phyloP scores from a whole-genome alignment of 2,113 vertebrate species.

The Argyrosomus japonicus region DNA sequence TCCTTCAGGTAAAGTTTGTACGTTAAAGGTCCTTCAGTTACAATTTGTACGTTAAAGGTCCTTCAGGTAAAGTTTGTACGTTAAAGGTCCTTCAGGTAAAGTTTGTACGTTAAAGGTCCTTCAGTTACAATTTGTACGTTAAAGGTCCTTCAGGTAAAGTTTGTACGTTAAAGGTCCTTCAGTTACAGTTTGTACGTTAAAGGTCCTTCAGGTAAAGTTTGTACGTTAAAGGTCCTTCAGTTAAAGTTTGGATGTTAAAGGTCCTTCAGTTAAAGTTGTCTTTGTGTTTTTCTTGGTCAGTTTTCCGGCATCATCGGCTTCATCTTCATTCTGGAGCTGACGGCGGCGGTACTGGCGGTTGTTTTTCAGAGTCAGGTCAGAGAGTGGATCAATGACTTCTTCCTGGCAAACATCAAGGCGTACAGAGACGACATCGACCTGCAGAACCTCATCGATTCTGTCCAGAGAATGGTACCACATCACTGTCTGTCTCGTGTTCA shows the following conservation, averaged over 20 bases:
- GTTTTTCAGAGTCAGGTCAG: constrained; percentile 93
- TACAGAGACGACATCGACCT: constrained; percentile 96
- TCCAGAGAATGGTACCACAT: constrained; percentile 87
- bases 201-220: neutral
- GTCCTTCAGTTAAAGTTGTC: neutral
- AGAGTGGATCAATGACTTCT: constrained; percentile 91
- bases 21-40: constrained; percentile 50
- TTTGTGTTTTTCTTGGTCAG: constrained; percentile 70
- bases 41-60: constrained; percentile 89
- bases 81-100: neutral
- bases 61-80: neutral
- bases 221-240: neutral
- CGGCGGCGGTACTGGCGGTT: constrained; percentile 89
- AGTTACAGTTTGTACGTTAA: constrained; percentile 91
- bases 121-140: constrained; percentile 56
- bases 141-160: neutral
- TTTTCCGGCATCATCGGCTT: constrained; percentile 92
- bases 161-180: neutral
- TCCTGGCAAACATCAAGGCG: constrained; percentile 90
- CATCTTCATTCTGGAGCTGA: constrained; percentile 95
- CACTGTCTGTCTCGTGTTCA: neutral
- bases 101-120: no score
- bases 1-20: no score
- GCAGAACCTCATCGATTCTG: constrained; percentile 96
- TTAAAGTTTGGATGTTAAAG: neutral